Evolutionary conservation across 2,888 invertebrate genomes (phyloP).

Genomic region (Carabus problematicus): DNA sequence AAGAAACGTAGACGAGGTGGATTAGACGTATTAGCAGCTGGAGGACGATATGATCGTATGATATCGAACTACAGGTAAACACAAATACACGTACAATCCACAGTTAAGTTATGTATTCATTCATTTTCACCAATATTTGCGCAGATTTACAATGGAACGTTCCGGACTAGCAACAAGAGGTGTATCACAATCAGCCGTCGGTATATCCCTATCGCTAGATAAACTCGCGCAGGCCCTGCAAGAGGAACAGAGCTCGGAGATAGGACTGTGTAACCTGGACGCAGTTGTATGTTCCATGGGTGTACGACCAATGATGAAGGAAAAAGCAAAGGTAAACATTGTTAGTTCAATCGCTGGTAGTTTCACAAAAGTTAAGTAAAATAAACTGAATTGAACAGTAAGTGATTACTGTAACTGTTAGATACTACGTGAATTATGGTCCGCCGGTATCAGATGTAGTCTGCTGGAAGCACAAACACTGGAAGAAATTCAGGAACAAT

Average conservation of each 20-base stretch:
- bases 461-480: constrained; percentile 67
- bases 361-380: neutral
- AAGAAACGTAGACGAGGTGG: constrained; percentile 63
- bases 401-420: constrained; percentile 43
- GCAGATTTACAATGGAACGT: constrained; percentile 50
- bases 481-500: constrained; percentile 72
- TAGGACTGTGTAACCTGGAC: constrained; percentile 62
- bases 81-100: constrained; percentile 50
- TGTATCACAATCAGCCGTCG: constrained; percentile 70
- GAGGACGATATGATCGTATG: constrained; percentile 89
- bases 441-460: constrained; percentile 70
- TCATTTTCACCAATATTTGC: no score
- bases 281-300: constrained; percentile 74
- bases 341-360: no score
- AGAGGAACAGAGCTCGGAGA: constrained; percentile 62
- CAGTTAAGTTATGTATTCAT: neutral
- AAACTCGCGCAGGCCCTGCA: constrained; percentile 72
- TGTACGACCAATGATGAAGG: constrained; percentile 64
- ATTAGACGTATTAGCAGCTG: constrained; percentile 81
- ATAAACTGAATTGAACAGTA: neutral
- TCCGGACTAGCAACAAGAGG: constrained; percentile 55
- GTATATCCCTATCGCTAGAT: constrained; percentile 86
- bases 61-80: constrained; percentile 72
- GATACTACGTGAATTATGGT: constrained; percentile 73
- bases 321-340: constrained; percentile 60